phyloP scores from a whole-genome alignment of 2,888 invertebrate genomes.

The Meliscaeva auricollis region DNA sequence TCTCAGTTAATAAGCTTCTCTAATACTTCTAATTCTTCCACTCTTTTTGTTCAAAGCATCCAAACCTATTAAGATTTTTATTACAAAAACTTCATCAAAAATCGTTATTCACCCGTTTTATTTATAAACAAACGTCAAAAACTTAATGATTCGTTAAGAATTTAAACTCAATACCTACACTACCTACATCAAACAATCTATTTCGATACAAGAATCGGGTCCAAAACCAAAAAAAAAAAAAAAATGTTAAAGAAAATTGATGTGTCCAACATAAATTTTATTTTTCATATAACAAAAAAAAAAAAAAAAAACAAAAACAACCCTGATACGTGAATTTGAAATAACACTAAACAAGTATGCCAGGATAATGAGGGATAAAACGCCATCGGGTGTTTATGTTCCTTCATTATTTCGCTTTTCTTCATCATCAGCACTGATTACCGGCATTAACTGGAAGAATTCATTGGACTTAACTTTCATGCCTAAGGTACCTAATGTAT shows the following conservation, averaged over 20 bases:
- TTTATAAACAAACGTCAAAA: constrained; percentile 40
- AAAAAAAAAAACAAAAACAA: constrained; percentile 16
- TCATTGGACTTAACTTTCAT: constrained; percentile 43
- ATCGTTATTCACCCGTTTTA: constrained; percentile 33
- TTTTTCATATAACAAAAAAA: background rate
- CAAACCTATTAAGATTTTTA: background rate
- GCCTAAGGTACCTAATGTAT: background rate
- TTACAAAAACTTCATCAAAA: background rate
- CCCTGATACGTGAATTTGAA: constrained; percentile 44
- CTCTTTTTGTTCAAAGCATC: background rate
- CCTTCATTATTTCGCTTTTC: background rate
- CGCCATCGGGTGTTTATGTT: background rate
- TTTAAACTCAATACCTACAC: constrained; percentile 62
- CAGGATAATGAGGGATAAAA: constrained; percentile 26
- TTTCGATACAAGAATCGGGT: constrained; percentile 61
- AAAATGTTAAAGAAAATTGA: constrained; percentile 14
- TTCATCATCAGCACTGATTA: constrained; percentile 45
- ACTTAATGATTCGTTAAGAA: constrained; percentile 67
- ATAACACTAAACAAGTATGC: constrained; percentile 3
- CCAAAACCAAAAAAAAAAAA: background rate
- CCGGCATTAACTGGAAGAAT: constrained; percentile 66
- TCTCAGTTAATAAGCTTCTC: too few species aligned
- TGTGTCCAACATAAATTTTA: constrained; percentile 36
- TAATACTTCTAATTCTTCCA: too few species aligned
- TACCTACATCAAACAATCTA: constrained; percentile 73